phyloP scores from a whole-genome alignment of 2,888 invertebrate species.

The Clistopyga incitator region DNA sequence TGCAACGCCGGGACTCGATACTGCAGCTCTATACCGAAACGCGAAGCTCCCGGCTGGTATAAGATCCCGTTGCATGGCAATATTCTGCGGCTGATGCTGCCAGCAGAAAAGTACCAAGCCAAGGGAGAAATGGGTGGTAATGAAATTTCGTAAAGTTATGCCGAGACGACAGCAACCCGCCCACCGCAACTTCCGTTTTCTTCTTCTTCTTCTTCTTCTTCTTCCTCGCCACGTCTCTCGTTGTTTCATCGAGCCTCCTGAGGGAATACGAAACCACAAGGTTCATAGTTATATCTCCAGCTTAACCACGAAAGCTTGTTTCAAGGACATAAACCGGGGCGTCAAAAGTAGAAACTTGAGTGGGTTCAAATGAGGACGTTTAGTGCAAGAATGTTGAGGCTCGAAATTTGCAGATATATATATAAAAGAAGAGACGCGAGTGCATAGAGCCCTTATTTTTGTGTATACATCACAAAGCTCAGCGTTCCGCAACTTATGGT shows the following conservation, averaged over 20 bases:
- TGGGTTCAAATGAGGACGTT: conserved; percentile 26
- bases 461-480: conserved; percentile 55
- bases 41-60: conserved; percentile 21
- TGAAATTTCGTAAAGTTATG: conserved; percentile 81
- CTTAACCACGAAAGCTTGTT: conserved; percentile 13
- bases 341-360: background rate
- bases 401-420: background rate
- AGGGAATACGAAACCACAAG: conserved; percentile 41
- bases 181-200: conserved; percentile 50
- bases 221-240: conserved; percentile 25
- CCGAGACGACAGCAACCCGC: conserved; percentile 62
- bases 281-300: background rate
- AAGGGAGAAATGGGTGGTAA: conserved; percentile 69
- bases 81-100: conserved; percentile 13
- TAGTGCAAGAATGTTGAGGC: background rate
- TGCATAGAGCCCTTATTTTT: conserved; percentile 19
- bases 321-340: background rate
- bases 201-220: conserved; percentile 6
- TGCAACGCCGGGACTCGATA: conserved; percentile 53
- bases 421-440: conserved; percentile 7
- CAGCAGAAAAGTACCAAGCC: conserved; percentile 54
- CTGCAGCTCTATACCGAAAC: conserved; percentile 26
- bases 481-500: conserved; percentile 47
- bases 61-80: conserved; percentile 44
- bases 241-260: conserved; percentile 29